Evolutionary conservation across 2,888 invertebrate genomes (phyloP).

Genomic region (Orthonevra nobilis): DNA sequence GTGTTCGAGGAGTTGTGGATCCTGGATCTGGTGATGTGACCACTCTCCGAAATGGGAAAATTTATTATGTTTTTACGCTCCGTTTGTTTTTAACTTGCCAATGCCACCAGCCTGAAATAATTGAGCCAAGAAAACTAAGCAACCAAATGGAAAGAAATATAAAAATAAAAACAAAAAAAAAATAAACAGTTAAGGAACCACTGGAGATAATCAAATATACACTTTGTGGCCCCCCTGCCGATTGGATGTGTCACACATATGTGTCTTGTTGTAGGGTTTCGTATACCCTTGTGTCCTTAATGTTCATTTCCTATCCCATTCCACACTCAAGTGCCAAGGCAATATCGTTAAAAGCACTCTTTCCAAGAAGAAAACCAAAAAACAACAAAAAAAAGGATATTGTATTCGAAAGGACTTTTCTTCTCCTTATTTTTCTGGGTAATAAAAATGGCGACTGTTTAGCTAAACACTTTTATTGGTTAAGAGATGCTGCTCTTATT

Average conservation of each 20-base stretch:
- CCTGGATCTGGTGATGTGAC: conserved; percentile 34
- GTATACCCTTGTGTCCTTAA: conserved; percentile 28
- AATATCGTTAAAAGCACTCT: conserved; percentile 71
- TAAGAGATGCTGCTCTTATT: conserved; percentile 3
- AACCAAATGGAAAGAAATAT: no score
- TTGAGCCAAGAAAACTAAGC: conserved; percentile 26
- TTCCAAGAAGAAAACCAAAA: conserved; percentile 40
- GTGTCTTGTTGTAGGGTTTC: conserved; percentile 55
- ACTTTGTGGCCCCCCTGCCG: conserved; percentile 60
- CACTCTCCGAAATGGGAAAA: conserved; percentile 65
- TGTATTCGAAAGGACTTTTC: conserved; percentile 58
- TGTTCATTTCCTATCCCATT: conserved; percentile 43
- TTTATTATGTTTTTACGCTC: conserved; percentile 69
- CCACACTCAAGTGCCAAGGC: conserved; percentile 64
- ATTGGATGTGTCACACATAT: conserved; percentile 64
- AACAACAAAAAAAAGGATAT: conserved; percentile 56
- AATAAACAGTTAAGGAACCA: conserved; percentile 6
- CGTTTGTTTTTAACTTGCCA: conserved; percentile 59
- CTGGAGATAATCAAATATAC: conserved; percentile 67
- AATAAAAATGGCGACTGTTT: conserved; percentile 71
- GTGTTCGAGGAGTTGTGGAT: conserved; percentile 22
- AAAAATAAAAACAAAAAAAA: conserved; percentile 6
- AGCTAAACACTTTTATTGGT: conserved; percentile 71
- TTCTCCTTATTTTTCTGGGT: conserved; percentile 41
- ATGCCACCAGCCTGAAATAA: conserved; percentile 32